Evolutionary conservation across 2,113 vertebrate genomes (phyloP), one percentile per base, ranked within the genome.

Genomic region (Oncorhynchus clarkii): DNA sequence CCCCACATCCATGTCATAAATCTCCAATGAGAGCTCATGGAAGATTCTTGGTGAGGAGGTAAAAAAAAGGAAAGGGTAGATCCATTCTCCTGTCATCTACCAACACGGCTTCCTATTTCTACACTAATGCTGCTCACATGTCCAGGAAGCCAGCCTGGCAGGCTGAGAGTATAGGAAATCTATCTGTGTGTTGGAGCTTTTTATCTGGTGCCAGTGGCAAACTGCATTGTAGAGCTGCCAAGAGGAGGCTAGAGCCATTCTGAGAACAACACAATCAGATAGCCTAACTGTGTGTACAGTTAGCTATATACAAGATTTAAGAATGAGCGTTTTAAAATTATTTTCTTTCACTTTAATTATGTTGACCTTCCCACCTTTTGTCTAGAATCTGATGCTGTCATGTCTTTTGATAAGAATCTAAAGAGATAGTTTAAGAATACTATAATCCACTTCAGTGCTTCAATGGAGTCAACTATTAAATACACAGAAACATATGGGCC

Each of bases 121-220:
- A 74, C 73, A 77, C 72, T 91, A 90, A 92, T 87, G 83, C 82
- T 45, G 68, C 86, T 91, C 89, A 84, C 85, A 84, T 92, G 90
- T 88, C 83, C 85, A 89, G 88, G 83, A 92, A 90, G 84, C 77
- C 45, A 59, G 74, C 71, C 86, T 88, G 88, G 90, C 90, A 84
- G 77, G 82, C 57, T 54, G 78, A 60, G 26, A 86, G 81, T 89
- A 89, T 90, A 86, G 89, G 88, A 91, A 92, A 91, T 92, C 84
- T 90, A 88, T 90, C 82, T 85, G 80, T 78, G 73, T 88, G 87
- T 88, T 88, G 84, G 86, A 81, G 48, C 82, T 84, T 83, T 90
- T 91, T 84, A 92, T 93, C 87, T 88, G 67, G 76, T 89, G 88
- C 91, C 91, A 92, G 85, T 82, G 79, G 88, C 80, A 73, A 74